Conservation (phyloP, 1,140 invertebrate species). For the Calycopis cecrops region DNA sequence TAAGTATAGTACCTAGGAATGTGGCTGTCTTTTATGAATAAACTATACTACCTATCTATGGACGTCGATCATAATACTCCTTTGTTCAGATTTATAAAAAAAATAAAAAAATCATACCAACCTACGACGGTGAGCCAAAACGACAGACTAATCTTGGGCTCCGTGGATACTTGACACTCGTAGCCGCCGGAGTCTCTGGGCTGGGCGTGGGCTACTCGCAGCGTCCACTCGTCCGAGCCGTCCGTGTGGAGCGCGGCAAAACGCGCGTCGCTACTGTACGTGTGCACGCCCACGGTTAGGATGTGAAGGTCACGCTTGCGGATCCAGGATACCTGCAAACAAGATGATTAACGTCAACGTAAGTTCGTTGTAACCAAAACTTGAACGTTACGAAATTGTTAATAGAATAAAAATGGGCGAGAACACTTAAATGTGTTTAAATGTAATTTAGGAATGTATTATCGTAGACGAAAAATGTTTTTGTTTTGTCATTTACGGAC, state of each 20-base stretch:
- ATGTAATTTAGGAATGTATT: too few relatives aligned
- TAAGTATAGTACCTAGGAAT: too few relatives aligned
- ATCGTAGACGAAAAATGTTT: too few relatives aligned
- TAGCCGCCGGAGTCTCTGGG: conserved; percentile 84
- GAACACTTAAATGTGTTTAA: too few relatives aligned
- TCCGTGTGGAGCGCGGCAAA: conserved; percentile 88
- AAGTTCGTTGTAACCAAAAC: too few relatives aligned
- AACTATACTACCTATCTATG: too few relatives aligned
- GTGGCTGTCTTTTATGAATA: too few relatives aligned
- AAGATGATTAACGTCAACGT: conserved; percentile 11
- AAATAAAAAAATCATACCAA: conserved; percentile 69
- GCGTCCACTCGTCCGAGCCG: conserved; percentile 91
- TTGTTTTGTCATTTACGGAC: too few relatives aligned
- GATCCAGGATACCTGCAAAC: conserved; percentile 83
- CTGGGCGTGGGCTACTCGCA: conserved; percentile 87
- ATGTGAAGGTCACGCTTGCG: conserved; percentile 84
- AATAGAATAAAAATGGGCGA: too few relatives aligned
- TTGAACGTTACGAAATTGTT: too few relatives aligned
- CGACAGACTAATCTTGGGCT: conserved; percentile 88
- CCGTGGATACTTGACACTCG: conserved; percentile 91
- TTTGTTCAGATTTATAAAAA: too few relatives aligned
- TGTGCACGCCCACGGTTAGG: conserved; percentile 83
- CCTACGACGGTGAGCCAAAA: conserved; percentile 89
- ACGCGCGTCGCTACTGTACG: conserved; percentile 85
- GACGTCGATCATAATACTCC: too few relatives aligned